Conservation (phyloP, 23 tunicate genomes). For the Oikopleura vanhoeffeni region DNA sequence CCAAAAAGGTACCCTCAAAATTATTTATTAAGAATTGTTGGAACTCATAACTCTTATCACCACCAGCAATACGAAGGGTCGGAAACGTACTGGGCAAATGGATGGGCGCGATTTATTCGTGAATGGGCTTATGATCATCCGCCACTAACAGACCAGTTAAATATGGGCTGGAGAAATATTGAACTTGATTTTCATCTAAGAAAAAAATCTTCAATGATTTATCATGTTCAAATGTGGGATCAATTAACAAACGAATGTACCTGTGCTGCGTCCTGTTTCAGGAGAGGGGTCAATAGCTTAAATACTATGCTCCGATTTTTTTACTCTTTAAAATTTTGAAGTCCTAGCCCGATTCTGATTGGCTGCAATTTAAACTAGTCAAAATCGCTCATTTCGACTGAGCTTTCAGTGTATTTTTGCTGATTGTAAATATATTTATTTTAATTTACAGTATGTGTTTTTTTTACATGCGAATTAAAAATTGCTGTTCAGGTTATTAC, state of each 20-base stretch:
- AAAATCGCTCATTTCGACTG: no score
- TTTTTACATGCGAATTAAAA: no score
- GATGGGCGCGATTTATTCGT: background rate
- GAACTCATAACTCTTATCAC: background rate
- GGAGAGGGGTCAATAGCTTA: no score
- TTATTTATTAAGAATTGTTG: background rate
- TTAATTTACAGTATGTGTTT: no score
- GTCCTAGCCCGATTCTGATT: no score
- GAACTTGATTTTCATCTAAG: background rate
- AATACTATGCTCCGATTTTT: no score
- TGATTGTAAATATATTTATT: no score
- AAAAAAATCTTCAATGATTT: background rate
- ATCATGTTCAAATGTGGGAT: background rate
- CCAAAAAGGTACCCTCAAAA: no score
- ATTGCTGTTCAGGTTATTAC: no score
- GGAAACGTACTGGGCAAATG: background rate
- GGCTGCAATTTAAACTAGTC: no score
- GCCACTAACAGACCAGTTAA: background rate
- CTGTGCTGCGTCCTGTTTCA: background rate
- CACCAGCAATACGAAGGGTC: background rate
- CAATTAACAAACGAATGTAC: background rate
- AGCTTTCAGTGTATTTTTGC: no score
- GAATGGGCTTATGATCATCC: background rate
- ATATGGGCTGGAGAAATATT: background rate
- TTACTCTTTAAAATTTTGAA: no score